A percentile compares a stretch with the other conserved stretches of the same genome.
Evolutionary conservation across 2,888 invertebrate genomes (phyloP).

Genomic region (Drosophila koepferae): DNA sequence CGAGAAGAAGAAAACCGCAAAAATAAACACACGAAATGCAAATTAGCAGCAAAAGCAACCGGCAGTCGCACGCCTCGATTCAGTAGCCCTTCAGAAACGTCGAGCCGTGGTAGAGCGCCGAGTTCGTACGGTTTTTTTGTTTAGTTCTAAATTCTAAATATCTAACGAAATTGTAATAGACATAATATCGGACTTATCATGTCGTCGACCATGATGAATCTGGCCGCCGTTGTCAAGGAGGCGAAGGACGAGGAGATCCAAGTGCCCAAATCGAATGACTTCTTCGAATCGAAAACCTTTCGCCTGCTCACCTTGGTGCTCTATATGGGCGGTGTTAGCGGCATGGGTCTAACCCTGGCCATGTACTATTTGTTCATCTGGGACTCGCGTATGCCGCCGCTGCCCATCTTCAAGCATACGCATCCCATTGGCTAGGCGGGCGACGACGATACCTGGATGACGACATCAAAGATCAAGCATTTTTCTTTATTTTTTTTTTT

Average conservation of each 20-base stretch:
- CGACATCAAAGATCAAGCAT: background rate
- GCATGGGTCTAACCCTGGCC: slow-evolving; percentile 82
- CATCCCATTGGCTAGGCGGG: slow-evolving; percentile 80
- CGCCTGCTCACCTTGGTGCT: slow-evolving; percentile 79
- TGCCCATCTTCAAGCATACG: slow-evolving; percentile 82
- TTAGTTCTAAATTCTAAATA: background rate
- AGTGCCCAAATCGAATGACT: slow-evolving; percentile 77
- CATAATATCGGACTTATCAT: background rate
- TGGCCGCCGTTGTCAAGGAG: slow-evolving; percentile 61
- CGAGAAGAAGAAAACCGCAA: slow-evolving; percentile 31
- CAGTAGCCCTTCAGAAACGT: slow-evolving; percentile 63
- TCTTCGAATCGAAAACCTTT: slow-evolving; percentile 83
- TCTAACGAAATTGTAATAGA: background rate
- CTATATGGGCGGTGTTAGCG: slow-evolving; percentile 83
- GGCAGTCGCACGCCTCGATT: slow-evolving; percentile 37
- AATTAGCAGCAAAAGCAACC: slow-evolving; percentile 23
- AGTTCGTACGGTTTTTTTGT: slow-evolving; percentile 35
- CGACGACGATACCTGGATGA: background rate
- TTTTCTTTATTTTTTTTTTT: background rate
- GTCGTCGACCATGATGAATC: slow-evolving; percentile 36
- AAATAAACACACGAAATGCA: slow-evolving; percentile 21
- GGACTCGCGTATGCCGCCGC: slow-evolving; percentile 84
- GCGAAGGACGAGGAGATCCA: slow-evolving; percentile 77
- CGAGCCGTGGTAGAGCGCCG: slow-evolving; percentile 52
- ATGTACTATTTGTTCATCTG: slow-evolving; percentile 84